These are phyloP conservation scores for Agrotis puta DNA, from an alignment of 2,888 invertebrate species.

Conservation along the genomic window DNA sequence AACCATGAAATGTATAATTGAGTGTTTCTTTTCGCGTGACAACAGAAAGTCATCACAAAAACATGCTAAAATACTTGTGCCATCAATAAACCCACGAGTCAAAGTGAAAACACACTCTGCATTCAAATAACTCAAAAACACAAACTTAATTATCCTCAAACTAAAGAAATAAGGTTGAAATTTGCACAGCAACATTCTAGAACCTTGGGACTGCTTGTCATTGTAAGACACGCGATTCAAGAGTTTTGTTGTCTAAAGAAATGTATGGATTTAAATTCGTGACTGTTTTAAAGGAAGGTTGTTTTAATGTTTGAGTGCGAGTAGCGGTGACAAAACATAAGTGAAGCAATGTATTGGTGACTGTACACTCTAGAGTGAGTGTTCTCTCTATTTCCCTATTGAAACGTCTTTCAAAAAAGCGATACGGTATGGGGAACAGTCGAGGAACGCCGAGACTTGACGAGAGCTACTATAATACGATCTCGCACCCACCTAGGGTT, in stretches of 20 bases:
- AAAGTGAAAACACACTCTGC: slow-evolving; percentile 40
- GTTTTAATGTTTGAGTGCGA: slow-evolving; percentile 23
- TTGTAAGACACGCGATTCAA: slow-evolving; percentile 72
- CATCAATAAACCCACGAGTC: slow-evolving; percentile 39
- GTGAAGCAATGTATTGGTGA: neutral
- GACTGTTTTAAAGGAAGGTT: neutral
- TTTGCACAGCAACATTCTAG: slow-evolving; percentile 28
- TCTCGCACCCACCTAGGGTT: no score
- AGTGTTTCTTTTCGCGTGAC: slow-evolving; percentile 34
- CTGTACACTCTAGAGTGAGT: no score
- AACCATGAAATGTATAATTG: neutral
- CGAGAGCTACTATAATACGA: no score
- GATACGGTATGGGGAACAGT: no score
- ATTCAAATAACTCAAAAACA: slow-evolving; percentile 43
- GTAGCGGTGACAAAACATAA: neutral
- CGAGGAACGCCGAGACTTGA: no score
- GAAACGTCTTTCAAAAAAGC: no score
- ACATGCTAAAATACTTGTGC: slow-evolving; percentile 34
- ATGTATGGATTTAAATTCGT: slow-evolving; percentile 22
- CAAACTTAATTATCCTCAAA: slow-evolving; percentile 45
- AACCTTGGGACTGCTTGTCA: slow-evolving; percentile 38
- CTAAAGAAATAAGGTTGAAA: slow-evolving; percentile 32
- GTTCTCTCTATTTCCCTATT: no score
- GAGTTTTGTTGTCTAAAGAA: slow-evolving; percentile 65
- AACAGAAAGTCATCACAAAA: slow-evolving; percentile 23